Conservation (phyloP, 2,888 invertebrate genomes). For the Anarsia innoxiella region DNA sequence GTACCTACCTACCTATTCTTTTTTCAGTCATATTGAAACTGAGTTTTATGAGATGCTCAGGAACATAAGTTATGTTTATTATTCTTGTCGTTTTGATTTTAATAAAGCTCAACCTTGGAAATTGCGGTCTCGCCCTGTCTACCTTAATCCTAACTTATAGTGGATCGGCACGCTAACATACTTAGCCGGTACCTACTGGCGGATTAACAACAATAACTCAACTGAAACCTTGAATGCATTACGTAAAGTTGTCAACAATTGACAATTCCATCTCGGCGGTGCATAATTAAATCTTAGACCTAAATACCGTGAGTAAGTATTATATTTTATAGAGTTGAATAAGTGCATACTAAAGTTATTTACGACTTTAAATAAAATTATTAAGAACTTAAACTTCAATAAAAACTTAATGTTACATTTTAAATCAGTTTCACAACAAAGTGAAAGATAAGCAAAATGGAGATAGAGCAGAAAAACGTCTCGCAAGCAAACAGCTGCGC, state of each 20-base stretch:
- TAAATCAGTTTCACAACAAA: too few relatives aligned
- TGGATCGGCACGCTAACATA: constrained; percentile 1
- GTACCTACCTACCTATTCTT: too few relatives aligned
- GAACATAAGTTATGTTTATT: neutral
- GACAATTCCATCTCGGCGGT: neutral
- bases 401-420: too few relatives aligned
- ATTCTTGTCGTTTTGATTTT: neutral
- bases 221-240: neutral
- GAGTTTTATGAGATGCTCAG: too few relatives aligned
- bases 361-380: too few relatives aligned
- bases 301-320: too few relatives aligned
- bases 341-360: too few relatives aligned
- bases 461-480: too few relatives aligned
- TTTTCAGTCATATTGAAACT: too few relatives aligned
- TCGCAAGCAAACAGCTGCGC: constrained; percentile 10
- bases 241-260: neutral
- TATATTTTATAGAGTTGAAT: too few relatives aligned
- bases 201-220: constrained; percentile 4
- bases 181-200: constrained; percentile 1
- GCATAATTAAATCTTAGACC: constrained; percentile 3
- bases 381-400: too few relatives aligned
- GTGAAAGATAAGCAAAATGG: too few relatives aligned
- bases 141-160: constrained; percentile 7
- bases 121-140: neutral
- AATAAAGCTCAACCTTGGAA: constrained; percentile 1